Evolutionary conservation across 2,113 vertebrate species (phyloP).

Genomic region (Phyllostomus discolor): DNA sequence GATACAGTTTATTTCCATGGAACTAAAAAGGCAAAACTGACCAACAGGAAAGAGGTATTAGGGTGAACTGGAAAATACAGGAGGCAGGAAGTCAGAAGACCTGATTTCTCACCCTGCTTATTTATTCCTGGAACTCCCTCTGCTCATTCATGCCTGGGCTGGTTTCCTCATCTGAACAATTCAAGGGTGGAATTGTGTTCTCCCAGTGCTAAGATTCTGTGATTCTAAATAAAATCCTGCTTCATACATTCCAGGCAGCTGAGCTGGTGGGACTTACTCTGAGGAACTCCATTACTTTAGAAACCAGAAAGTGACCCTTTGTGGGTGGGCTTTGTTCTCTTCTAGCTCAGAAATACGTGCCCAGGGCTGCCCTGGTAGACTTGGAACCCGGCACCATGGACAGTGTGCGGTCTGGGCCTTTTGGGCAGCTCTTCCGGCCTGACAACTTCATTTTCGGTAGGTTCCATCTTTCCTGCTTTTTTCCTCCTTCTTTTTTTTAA

Average conservation of each 20-base stretch:
- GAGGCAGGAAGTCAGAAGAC: background rate
- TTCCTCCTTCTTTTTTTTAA: background rate
- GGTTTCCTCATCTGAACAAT: background rate
- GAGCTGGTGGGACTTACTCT: background rate
- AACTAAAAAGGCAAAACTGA: background rate
- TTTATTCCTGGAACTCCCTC: background rate
- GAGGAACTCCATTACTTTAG: background rate
- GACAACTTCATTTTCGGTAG: slow-evolving; percentile 97
- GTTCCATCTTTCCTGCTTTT: background rate
- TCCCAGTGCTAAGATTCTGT: background rate
- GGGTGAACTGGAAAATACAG: background rate
- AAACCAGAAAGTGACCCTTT: background rate
- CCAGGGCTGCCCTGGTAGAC: slow-evolving; percentile 91
- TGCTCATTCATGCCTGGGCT: background rate
- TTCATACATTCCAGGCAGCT: background rate
- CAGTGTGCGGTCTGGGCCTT: slow-evolving; percentile 92
- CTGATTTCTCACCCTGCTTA: background rate
- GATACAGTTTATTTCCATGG: background rate
- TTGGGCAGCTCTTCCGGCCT: slow-evolving; percentile 93
- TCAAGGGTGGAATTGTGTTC: background rate
- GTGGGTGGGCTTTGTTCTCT: slow-evolving; percentile 20
- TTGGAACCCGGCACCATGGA: slow-evolving; percentile 97
- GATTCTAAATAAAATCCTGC: background rate
- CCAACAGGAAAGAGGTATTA: background rate
- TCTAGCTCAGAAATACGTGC: slow-evolving; percentile 93